Evolutionary conservation across 2,113 vertebrate genomes (phyloP).

Genomic region (Aleadryas rufinucha): DNA sequence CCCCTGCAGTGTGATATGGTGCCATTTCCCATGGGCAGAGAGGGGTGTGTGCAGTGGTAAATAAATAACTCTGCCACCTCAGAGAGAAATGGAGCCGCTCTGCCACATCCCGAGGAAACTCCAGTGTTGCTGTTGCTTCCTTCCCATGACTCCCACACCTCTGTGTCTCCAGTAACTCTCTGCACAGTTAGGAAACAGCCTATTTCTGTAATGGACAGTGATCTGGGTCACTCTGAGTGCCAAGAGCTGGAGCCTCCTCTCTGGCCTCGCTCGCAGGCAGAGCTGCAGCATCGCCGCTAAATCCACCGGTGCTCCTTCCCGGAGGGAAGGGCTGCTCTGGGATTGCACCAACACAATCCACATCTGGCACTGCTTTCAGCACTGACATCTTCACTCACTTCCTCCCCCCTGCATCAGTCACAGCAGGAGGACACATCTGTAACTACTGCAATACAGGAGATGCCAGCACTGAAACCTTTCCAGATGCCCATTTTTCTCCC

Average conservation of each 20-base stretch:
- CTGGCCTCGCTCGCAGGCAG: background rate
- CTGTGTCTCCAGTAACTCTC: background rate
- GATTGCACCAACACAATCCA: background rate
- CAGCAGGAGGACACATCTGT: background rate
- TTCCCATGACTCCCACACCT: background rate
- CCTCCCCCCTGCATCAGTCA: background rate
- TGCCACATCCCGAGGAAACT: background rate
- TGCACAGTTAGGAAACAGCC: background rate
- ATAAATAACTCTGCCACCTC: background rate
- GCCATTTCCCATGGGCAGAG: background rate
- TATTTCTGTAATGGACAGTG: background rate
- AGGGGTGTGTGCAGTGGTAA: background rate
- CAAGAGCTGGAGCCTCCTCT: background rate
- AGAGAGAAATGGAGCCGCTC: background rate
- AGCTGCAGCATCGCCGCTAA: background rate
- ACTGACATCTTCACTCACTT: background rate
- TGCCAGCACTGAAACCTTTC: background rate
- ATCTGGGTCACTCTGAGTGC: background rate
- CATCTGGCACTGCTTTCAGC: background rate
- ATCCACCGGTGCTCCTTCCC: background rate
- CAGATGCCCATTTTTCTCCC: background rate
- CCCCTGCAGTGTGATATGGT: background rate
- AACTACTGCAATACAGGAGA: background rate
- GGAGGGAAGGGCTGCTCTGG: background rate
- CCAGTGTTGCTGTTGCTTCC: background rate